Evolutionary conservation across 1,140 invertebrate species (phyloP).

Genomic region (Dreissena polymorpha): DNA sequence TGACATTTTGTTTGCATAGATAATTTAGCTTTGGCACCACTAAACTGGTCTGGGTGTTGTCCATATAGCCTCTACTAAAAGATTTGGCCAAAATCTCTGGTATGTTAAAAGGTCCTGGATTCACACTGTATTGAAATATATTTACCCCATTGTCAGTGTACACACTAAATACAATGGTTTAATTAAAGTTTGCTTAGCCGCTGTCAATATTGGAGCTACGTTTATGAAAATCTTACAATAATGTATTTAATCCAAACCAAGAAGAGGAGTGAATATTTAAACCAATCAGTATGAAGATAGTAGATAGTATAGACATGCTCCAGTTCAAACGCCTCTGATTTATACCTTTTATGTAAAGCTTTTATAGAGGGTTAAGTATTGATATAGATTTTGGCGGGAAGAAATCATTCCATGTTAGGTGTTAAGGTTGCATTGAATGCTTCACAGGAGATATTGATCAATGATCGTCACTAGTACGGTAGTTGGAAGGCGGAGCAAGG

Average conservation of each 20-base stretch:
- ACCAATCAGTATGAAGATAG: slow-evolving; percentile 49
- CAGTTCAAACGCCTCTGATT: background rate
- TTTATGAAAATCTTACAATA: slow-evolving; percentile 16
- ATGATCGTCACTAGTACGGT: slow-evolving; percentile 19
- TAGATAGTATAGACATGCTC: slow-evolving; percentile 44
- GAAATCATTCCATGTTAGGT: background rate
- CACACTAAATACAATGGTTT: slow-evolving; percentile 24
- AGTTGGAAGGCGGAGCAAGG: slow-evolving; percentile 14
- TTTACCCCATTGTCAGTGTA: too few species aligned
- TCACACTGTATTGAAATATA: too few species aligned
- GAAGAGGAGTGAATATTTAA: background rate
- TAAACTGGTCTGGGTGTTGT: too few species aligned
- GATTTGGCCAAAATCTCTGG: too few species aligned
- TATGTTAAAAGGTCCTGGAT: too few species aligned
- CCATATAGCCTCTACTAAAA: too few species aligned
- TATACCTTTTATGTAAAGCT: slow-evolving; percentile 31
- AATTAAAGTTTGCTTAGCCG: slow-evolving; percentile 26
- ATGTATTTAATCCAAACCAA: too few species aligned
- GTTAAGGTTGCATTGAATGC: background rate
- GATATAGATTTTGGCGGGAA: slow-evolving; percentile 20
- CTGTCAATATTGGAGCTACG: slow-evolving; percentile 22
- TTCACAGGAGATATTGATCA: slow-evolving; percentile 19
- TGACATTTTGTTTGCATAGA: too few species aligned
- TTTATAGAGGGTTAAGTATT: slow-evolving; percentile 42
- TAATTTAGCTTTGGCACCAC: too few species aligned